Evolutionary conservation across 2,113 vertebrate species (phyloP).

Genomic region (Pteruthius melanotis): DNA sequence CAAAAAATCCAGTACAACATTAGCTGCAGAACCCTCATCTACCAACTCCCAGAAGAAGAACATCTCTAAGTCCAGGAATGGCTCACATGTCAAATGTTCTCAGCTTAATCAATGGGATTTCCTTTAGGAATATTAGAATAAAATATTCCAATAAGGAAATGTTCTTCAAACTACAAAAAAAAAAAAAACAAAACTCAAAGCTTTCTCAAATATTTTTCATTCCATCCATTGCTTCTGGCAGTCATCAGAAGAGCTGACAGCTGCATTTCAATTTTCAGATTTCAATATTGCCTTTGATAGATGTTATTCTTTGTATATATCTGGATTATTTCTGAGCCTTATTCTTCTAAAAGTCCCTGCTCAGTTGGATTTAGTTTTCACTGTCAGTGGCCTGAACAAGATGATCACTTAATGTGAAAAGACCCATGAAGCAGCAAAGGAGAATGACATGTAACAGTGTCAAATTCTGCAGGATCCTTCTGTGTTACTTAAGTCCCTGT

Average conservation of each 20-base stretch:
- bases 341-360: slow-evolving; percentile 25
- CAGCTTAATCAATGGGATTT: neutral
- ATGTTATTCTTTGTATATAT: slow-evolving; percentile 28
- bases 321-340: slow-evolving; percentile 33
- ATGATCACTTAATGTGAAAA: slow-evolving; percentile 26
- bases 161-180: neutral
- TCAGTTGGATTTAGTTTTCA: slow-evolving; percentile 59
- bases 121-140: slow-evolving; percentile 15
- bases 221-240: neutral
- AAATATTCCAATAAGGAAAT: neutral
- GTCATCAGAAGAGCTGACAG: slow-evolving; percentile 24
- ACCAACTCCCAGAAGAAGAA: neutral
- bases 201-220: slow-evolving; percentile 40
- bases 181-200: no score
- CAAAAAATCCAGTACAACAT: neutral
- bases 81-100: neutral
- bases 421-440: slow-evolving; percentile 3
- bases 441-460: slow-evolving; percentile 30
- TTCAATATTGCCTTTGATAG: slow-evolving; percentile 51
- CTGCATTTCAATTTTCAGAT: slow-evolving; percentile 37
- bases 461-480: slow-evolving; percentile 9
- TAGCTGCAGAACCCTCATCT: neutral
- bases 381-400: slow-evolving; percentile 37
- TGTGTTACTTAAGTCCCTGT: slow-evolving; percentile 11
- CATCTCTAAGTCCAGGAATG: neutral